Percentiles rank a stretch among this genome's conserved stretches.
Conservation (phyloP, 2,888 invertebrate species). For the Drosophila birchii region DNA sequence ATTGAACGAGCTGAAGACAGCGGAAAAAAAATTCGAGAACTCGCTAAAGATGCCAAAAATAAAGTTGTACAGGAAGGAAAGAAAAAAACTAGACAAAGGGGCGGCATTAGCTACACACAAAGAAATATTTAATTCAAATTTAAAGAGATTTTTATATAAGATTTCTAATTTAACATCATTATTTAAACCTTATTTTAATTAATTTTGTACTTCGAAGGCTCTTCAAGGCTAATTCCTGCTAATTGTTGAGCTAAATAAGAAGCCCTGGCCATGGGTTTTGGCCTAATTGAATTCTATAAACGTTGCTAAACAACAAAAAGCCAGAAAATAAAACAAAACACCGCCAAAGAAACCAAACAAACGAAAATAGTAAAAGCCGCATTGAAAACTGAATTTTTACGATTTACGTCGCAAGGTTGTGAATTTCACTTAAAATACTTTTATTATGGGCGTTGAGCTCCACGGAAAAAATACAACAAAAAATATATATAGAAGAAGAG, state of each 20-base stretch:
- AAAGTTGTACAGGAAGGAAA: conserved; percentile 17
- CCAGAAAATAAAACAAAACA: conserved; percentile 31
- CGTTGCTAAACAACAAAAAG: conserved; percentile 55
- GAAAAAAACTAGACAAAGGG: conserved; percentile 27
- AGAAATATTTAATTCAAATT: no score
- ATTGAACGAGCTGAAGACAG: conserved; percentile 62
- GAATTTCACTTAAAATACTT: conserved; percentile 78
- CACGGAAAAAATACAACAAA: conserved; percentile 20
- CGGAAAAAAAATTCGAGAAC: conserved; percentile 14
- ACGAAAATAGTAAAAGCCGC: conserved; percentile 46
- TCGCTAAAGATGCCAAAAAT: conserved; percentile 31
- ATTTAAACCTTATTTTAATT: neutral
- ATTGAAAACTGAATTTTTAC: conserved; percentile 76
- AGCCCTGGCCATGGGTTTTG: neutral
- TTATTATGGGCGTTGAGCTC: conserved; percentile 67
- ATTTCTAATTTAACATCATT: neutral
- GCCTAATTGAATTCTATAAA: conserved; percentile 68
- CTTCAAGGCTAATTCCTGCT: neutral
- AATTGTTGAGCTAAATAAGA: neutral
- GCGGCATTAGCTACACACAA: conserved; percentile 9
- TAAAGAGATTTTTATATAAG: neutral
- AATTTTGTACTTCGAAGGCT: neutral
- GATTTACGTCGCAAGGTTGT: conserved; percentile 73
- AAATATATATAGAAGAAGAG: conserved; percentile 26
- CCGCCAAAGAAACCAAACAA: conserved; percentile 32